Percentiles rank a stretch among this genome's conserved stretches.
Conservation (phyloP, 2,888 invertebrate genomes). For the Eugnorisma glareosa region DNA sequence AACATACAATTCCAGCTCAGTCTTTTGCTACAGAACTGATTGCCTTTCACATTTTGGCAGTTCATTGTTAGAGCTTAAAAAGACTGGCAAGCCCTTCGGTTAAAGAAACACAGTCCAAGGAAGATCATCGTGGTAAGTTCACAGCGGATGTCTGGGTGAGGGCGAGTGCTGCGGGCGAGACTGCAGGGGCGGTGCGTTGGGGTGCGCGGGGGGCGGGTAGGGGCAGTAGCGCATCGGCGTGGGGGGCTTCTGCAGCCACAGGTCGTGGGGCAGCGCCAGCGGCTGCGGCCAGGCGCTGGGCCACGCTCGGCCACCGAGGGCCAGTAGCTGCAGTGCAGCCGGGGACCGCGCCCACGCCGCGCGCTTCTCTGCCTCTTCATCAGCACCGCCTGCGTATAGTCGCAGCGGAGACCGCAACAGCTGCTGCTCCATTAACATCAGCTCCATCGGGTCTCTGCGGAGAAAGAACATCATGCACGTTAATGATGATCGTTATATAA, state of each 20-base stretch:
- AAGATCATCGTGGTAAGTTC: conserved; percentile 68
- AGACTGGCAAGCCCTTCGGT: conserved; percentile 18
- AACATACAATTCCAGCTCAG: conserved; percentile 13
- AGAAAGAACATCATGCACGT: conserved; percentile 60
- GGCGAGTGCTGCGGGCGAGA: conserved; percentile 80
- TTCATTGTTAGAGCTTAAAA: conserved; percentile 8
- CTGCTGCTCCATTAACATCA: conserved; percentile 95
- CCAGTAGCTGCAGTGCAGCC: conserved; percentile 84
- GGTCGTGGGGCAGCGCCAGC: conserved; percentile 95
- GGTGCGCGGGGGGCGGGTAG: conserved; percentile 90
- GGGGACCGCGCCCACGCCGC: conserved; percentile 90
- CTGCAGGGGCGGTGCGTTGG: conserved; percentile 68
- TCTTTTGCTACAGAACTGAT: conserved; percentile 11
- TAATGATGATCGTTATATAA: conserved; percentile 21
- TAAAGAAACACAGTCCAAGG: conserved; percentile 50
- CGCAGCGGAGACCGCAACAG: conserved; percentile 92
- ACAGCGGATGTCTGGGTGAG: conserved; percentile 85
- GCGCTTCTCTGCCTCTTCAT: conserved; percentile 91
- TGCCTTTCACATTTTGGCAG: conserved; percentile 6
- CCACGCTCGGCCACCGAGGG: conserved; percentile 93
- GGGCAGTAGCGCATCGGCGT: conserved; percentile 91
- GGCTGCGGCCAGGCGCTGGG: conserved; percentile 97
- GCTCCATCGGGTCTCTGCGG: conserved; percentile 95
- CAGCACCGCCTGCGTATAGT: conserved; percentile 92
- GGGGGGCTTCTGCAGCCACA: conserved; percentile 97